These are phyloP conservation scores for Raja brachyura DNA, from an alignment of 2,113 vertebrate genomes.

Conservation along the genomic window DNA sequence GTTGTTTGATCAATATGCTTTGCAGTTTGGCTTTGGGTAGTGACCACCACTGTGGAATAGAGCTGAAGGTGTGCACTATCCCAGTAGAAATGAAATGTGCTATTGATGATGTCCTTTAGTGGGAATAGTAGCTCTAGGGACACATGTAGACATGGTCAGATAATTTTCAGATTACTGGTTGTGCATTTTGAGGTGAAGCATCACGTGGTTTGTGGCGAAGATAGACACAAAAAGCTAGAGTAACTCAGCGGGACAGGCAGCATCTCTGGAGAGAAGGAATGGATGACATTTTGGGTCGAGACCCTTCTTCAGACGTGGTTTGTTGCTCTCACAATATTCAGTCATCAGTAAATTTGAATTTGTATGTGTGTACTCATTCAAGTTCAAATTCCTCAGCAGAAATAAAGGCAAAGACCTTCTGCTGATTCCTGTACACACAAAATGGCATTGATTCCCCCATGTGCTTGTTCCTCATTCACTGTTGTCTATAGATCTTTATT, in stretches of 20 bases:
- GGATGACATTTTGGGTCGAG: no score
- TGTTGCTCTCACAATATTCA: not conserved
- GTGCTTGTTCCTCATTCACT: not conserved
- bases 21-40: not conserved
- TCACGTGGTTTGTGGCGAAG: no score
- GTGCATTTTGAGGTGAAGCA: not conserved
- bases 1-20: not conserved
- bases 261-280: no score
- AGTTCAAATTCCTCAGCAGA: not conserved
- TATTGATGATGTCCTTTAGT: not conserved
- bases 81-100: not conserved
- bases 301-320: no score
- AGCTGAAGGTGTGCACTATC: not conserved
- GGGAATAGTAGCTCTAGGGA: not conserved
- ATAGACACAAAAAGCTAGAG: no score
- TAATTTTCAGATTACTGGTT: not conserved
- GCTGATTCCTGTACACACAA: not conserved
- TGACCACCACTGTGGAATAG: not conserved
- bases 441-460: not conserved
- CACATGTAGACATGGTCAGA: not conserved
- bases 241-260: no score
- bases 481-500: not conserved
- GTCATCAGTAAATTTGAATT: not conserved
- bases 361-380: not conserved
- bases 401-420: not conserved